Conservation (phyloP, 2,888 invertebrate genomes). For the Trichogramma evanescens region DNA sequence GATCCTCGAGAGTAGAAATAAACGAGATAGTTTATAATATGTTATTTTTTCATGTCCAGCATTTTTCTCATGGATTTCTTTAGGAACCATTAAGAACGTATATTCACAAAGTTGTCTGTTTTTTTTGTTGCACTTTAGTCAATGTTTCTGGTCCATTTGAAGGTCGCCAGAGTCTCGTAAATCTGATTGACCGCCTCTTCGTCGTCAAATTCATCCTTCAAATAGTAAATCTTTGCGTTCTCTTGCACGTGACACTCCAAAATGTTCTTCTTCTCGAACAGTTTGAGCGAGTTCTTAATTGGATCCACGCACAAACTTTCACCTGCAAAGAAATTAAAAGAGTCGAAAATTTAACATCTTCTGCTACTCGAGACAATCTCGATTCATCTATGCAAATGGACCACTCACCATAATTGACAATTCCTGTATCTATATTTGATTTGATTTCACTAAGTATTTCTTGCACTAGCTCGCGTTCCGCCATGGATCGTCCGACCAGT, state of each 20-base stretch:
- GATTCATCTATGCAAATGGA: neutral
- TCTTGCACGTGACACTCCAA: slow-evolving; percentile 53
- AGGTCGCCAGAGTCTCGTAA: slow-evolving; percentile 37
- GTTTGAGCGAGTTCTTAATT: slow-evolving; percentile 74
- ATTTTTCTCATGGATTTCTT: slow-evolving; percentile 3
- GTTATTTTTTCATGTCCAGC: neutral
- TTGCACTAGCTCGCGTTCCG: slow-evolving; percentile 63
- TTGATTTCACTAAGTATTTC: slow-evolving; percentile 61
- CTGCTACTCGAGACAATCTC: neutral
- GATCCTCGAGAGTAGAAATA: neutral
- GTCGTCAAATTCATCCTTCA: slow-evolving; percentile 38
- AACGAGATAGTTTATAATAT: neutral
- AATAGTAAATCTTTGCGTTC: slow-evolving; percentile 38
- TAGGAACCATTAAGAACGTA: slow-evolving; percentile 12
- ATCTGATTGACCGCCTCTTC: slow-evolving; percentile 34
- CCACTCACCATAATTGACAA: slow-evolving; percentile 58
- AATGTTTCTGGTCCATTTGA: slow-evolving; percentile 38
- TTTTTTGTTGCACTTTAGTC: slow-evolving; percentile 25
- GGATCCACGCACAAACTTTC: slow-evolving; percentile 85
- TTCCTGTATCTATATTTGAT: slow-evolving; percentile 54
- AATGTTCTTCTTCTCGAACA: slow-evolving; percentile 75
- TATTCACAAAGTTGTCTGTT: neutral
- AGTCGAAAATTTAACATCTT: neutral
- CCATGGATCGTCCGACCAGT: slow-evolving; percentile 52
- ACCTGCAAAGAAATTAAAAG: slow-evolving; percentile 54